Base-by-base conservation (phyloP, 2,797 vertebrate genomes). In the Setipinna tenuifilis region DNA sequence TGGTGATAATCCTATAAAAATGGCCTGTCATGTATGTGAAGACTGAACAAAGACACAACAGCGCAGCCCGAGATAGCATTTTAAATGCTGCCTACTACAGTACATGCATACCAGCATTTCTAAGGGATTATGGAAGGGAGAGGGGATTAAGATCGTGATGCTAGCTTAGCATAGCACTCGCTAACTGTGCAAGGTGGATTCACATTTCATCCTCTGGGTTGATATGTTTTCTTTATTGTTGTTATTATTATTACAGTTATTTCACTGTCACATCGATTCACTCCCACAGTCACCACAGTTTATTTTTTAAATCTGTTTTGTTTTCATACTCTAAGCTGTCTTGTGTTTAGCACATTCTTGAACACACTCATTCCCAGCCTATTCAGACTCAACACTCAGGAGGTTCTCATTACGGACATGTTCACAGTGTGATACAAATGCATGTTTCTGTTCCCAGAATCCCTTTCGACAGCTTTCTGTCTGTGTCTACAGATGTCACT, bases 181-280 rank as follows among this genome's bases (percentile, higher is more conserved):
- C 68, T 75, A 75, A 65, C 61, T 59, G 58, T 21, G 62, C 87
- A 83, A 80, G 86, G 86, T 88, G 88, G 84, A 2, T 84, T 87
- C 83, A 89, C 90, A 89, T 88, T 82, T 88, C 90, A 91, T 91
- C 84, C 91, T 89, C 86, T 89, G 68, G 28, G 68, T 75, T 75
- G 31, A 75, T 54, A 54, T 86, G 59, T 81, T 68, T 85, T 85
- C 88, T 88, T 89, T 86, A 88, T 58, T 89, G 87, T 86, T 85
- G 87, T 83, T 83, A 84, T 88, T 87, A 81, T 85, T 83, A 48
- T 81, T 58, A 58, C 19, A 25, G 31, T 83, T 85, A 71, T 17
- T 23, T 81, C 57, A 81, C 82, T 58, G 75, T 41, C 28, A 75
- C 28, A 57, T 59, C 50, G 54, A 59, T 54, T 28, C 84, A 50